phyloP scores from a whole-genome alignment of 2,888 invertebrate genomes.

The Smittia aterrima region DNA sequence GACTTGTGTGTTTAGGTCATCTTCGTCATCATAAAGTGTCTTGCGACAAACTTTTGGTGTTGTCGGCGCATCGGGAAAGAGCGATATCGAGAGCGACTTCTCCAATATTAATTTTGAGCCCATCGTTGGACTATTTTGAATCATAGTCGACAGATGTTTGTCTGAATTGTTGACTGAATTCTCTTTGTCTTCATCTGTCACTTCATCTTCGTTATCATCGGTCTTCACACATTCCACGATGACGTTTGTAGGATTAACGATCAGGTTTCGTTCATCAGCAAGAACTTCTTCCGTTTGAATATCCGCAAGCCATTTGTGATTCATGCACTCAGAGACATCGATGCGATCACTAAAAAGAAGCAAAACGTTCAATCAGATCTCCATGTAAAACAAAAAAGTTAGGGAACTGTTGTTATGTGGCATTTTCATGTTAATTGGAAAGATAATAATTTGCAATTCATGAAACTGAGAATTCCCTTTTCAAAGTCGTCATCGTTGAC shows the following conservation, averaged over 20 bases:
- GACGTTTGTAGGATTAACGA: not conserved
- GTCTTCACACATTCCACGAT: not conserved
- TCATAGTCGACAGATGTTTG: conserved; percentile 40
- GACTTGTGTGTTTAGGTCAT: conserved; percentile 3
- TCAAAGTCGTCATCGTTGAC: not conserved
- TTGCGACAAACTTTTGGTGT: conserved; percentile 67
- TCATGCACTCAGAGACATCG: conserved; percentile 82
- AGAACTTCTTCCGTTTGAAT: conserved; percentile 47
- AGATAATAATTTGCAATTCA: conserved; percentile 1
- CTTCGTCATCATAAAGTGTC: conserved; percentile 36
- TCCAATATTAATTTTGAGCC: conserved; percentile 50
- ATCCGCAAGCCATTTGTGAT: conserved; percentile 84
- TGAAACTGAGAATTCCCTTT: not conserved
- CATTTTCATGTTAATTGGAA: not conserved
- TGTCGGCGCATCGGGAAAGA: conserved; percentile 64
- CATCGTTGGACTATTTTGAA: conserved; percentile 43
- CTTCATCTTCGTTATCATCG: not conserved
- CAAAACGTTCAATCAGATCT: not conserved
- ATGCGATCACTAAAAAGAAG: conserved; percentile 70
- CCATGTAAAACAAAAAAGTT: not conserved
- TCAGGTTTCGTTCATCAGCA: not conserved
- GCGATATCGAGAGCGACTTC: conserved; percentile 50
- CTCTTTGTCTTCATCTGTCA: conserved; percentile 43
- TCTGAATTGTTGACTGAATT: conserved; percentile 44
- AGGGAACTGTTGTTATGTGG: not conserved